Evolutionary conservation across 2,113 vertebrate species (phyloP).

Genomic region (Cryptoleucopteryx plumbea): DNA sequence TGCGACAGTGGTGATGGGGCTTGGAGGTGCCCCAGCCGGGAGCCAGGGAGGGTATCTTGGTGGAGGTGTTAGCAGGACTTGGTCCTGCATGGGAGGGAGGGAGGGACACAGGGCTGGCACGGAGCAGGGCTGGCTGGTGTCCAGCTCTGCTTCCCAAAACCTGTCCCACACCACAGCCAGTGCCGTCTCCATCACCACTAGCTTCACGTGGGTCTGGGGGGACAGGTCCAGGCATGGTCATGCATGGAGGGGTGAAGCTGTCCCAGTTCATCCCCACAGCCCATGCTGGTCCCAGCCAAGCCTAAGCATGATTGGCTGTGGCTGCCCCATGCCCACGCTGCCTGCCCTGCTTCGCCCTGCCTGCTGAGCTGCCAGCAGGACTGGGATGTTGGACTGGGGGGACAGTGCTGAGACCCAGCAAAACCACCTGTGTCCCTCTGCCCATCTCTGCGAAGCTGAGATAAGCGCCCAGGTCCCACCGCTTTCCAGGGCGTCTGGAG

Average conservation of each 20-base stretch:
- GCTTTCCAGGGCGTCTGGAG: fast-evolving
- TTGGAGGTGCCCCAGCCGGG: fast-evolving
- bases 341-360: neutral
- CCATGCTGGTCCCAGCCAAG: neutral
- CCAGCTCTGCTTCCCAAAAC: neutral
- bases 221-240: fast-evolving
- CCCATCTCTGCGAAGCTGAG: fast-evolving
- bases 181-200: neutral
- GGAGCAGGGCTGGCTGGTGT: neutral
- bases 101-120: neutral
- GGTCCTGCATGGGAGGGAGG: neutral
- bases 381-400: neutral
- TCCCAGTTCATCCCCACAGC: neutral
- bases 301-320: neutral
- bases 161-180: neutral
- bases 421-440: neutral
- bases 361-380: too few species aligned
- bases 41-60: neutral
- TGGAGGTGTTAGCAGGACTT: neutral
- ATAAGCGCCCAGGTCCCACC: fast-evolving
- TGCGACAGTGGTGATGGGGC: neutral
- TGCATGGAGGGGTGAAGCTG: fast-evolving
- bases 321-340: neutral
- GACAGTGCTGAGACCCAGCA: neutral
- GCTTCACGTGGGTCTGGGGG: neutral